These are phyloP conservation scores for Polymixis lichenea DNA, from an alignment of 2,888 invertebrate species.

Conservation along the genomic window DNA sequence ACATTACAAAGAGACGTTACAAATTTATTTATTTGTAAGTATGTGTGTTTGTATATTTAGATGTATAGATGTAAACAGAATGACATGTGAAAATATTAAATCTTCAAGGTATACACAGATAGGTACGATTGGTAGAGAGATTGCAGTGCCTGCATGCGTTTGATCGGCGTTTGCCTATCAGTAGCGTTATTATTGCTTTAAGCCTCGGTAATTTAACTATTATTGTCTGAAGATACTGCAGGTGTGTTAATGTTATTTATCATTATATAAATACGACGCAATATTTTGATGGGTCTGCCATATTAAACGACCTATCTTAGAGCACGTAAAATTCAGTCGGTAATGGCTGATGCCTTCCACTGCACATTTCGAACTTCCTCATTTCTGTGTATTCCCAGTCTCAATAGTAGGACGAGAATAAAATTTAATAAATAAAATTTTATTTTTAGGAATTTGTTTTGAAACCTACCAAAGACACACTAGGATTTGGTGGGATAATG, in stretches of 20 bases:
- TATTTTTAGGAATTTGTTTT: no score
- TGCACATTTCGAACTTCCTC: no score
- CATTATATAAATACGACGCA: conserved; percentile 7
- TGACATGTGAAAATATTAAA: not conserved
- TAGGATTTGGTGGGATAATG: not conserved
- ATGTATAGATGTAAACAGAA: not conserved
- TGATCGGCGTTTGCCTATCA: conserved; percentile 11
- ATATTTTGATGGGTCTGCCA: not conserved
- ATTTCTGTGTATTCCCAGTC: no score
- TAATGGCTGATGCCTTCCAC: not conserved
- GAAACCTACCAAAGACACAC: not conserved
- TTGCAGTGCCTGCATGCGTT: not conserved
- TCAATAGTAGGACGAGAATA: no score
- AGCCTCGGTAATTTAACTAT: not conserved
- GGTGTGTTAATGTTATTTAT: not conserved
- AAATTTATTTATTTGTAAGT: no score
- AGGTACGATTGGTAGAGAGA: conserved; percentile 1
- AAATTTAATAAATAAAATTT: no score
- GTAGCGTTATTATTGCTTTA: not conserved
- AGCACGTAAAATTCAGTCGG: not conserved
- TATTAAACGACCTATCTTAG: not conserved
- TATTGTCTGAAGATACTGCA: conserved; percentile 7
- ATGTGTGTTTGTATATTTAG: no score
- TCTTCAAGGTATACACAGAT: not conserved
- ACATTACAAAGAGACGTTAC: no score